These are phyloP conservation scores for Sciaenops ocellatus DNA, from an alignment of 2,797 vertebrate species.

Conservation along the genomic window DNA sequence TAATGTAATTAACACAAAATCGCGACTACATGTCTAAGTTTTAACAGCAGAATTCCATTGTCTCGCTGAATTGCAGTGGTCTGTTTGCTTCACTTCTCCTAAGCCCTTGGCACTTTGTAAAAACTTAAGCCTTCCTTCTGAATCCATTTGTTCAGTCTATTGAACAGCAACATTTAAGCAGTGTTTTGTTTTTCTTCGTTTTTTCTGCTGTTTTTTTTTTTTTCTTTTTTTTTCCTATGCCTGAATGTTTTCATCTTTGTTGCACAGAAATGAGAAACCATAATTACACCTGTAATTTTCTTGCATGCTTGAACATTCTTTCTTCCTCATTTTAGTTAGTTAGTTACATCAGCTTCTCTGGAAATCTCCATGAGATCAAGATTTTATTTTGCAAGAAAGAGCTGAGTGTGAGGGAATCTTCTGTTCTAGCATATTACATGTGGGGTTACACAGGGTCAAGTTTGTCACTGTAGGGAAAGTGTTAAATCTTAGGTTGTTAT, in stretches of 20 bases:
- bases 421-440: too few species aligned
- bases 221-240: background rate
- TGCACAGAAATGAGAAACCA: background rate
- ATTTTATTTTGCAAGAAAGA: background rate
- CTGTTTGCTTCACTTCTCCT: conserved; percentile 41
- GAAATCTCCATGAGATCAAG: background rate
- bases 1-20: conserved; percentile 16
- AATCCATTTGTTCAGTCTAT: conserved; percentile 52
- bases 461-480: too few species aligned
- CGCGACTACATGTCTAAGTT: background rate
- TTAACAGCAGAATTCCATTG: background rate
- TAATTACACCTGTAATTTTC: background rate
- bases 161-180: conserved; percentile 34
- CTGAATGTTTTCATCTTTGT: background rate
- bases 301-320: background rate
- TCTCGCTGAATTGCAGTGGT: conserved; percentile 14
- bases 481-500: too few species aligned
- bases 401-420: too few species aligned
- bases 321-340: background rate
- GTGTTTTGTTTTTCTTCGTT: conserved; percentile 20
- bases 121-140: conserved; percentile 38
- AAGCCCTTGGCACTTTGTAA: conserved; percentile 31
- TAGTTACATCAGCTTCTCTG: background rate
- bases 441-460: too few species aligned
- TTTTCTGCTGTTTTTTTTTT: too few species aligned